Evolutionary conservation across 1,140 invertebrate species (phyloP).

Genomic region (Chrysoperla carnea): DNA sequence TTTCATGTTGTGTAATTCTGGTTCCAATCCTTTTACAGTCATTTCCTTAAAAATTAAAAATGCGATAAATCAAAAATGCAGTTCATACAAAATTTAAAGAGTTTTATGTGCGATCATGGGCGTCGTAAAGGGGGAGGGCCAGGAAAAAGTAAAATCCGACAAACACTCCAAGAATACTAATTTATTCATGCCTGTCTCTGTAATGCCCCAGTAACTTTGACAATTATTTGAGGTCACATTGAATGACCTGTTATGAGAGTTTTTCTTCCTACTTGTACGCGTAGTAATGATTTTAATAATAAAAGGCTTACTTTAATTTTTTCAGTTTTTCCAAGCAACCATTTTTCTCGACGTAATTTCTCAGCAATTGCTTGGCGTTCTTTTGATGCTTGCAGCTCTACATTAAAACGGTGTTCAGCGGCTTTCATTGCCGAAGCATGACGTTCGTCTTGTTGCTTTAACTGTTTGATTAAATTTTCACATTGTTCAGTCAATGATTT

Average conservation of each 20-base stretch:
- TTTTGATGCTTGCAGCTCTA: slow-evolving; percentile 42
- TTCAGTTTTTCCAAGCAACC: slow-evolving; percentile 48
- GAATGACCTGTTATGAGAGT: too few relatives aligned
- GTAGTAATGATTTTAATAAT: too few relatives aligned
- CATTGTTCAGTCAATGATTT: slow-evolving; percentile 44
- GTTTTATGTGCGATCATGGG: too few relatives aligned
- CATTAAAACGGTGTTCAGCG: slow-evolving; percentile 38
- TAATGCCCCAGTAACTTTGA: too few relatives aligned
- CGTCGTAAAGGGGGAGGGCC: too few relatives aligned
- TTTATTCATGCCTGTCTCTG: too few relatives aligned
- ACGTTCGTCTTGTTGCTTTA: slow-evolving; percentile 30
- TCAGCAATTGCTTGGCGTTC: slow-evolving; percentile 44
- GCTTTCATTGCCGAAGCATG: slow-evolving; percentile 30
- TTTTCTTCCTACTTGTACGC: too few relatives aligned
- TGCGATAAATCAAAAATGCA: too few relatives aligned
- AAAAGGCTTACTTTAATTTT: slow-evolving; percentile 39
- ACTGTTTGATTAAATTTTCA: slow-evolving; percentile 34
- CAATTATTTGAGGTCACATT: too few relatives aligned
- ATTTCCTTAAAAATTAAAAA: slow-evolving; percentile 29
- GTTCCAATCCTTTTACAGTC: slow-evolving; percentile 54
- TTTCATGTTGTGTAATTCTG: slow-evolving; percentile 47
- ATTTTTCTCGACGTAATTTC: slow-evolving; percentile 42
- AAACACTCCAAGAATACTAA: too few relatives aligned
- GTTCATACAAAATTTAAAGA: too few relatives aligned
- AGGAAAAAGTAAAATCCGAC: too few relatives aligned